Evolutionary conservation across 1,140 invertebrate species (phyloP), one percentile per base, ranked within the genome.

Genomic region (Nautilus pompilius): DNA sequence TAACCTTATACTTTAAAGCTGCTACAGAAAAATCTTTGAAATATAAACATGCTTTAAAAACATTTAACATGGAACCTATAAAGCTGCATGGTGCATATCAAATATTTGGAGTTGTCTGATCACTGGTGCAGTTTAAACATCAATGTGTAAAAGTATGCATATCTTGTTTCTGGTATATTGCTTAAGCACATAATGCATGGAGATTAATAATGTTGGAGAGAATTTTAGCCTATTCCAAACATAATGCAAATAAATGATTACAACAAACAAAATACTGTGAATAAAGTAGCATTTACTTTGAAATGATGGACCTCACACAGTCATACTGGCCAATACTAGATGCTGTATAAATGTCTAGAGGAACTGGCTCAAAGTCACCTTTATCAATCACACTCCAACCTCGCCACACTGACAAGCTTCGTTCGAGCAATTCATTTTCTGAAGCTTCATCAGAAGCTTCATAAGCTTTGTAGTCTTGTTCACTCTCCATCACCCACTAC

Each of bases 291-390:
- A 62, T 55, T 69, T 67, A 82, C 80, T 69, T 82, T 20, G 58
- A 28, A 48, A 81, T 78, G 48, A 78, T 68, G n/a, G 65, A 62
- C 49, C 76, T 68, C 2, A 82, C 80, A 63, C 73, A 74, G 10
- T 84, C 82, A 67, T 75, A 78, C 29, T 82, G 76, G 20, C 83
- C 83, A 58, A 84, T 80, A 62, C 83, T 84, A 28, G 80, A 79
- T 5, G 82, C 83, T 24, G 83, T 84, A 64, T 82, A 77, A 17
- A 84, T 67, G 64, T 85, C 84, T 10, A 83, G 66, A 5, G 74
- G 71, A 15, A 78, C 65, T 1, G 80, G 78, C 6, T 69, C 68
- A 71, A 80, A 80, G 34, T 74, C 73, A 53, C 76, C 69, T 8
- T 67, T 70, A 32, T 74, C 65, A 20, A 68, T 66, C 49, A 41